phyloP scores from a whole-genome alignment of 2,797 vertebrate species.

The Macroramphosus scolopax region DNA sequence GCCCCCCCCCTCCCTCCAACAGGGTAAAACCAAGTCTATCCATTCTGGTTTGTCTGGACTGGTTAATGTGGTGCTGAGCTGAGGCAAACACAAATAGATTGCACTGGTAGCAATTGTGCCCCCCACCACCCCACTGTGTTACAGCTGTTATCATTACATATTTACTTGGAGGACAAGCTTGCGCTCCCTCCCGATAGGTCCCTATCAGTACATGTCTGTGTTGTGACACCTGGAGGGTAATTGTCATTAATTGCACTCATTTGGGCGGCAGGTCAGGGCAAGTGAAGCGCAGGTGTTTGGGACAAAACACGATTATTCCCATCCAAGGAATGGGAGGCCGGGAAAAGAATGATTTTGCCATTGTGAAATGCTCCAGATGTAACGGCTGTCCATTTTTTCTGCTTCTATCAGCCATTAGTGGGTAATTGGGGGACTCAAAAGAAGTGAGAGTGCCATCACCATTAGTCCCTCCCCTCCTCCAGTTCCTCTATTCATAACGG shows the following conservation, averaged over 20 bases:
- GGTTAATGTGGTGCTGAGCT: slow-evolving; percentile 75
- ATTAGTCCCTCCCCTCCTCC: slow-evolving; percentile 61
- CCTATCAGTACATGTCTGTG: slow-evolving; percentile 82
- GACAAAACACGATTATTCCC: slow-evolving; percentile 79
- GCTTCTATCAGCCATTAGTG: slow-evolving; percentile 74
- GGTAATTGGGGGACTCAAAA: slow-evolving; percentile 71
- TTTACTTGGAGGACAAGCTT: slow-evolving; percentile 79
- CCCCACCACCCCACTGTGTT: slow-evolving; percentile 67
- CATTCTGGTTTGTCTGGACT: slow-evolving; percentile 78
- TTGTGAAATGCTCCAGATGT: slow-evolving; percentile 55
- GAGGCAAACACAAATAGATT: slow-evolving; percentile 81
- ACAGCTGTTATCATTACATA: slow-evolving; percentile 85
- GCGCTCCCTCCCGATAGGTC: slow-evolving; percentile 72
- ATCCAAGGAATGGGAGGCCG: slow-evolving; percentile 52
- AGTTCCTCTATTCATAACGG: slow-evolving; percentile 53
- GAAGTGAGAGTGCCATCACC: slow-evolving; percentile 63
- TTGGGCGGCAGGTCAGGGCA: slow-evolving; percentile 78
- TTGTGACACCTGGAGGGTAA: slow-evolving; percentile 84
- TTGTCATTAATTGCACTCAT: slow-evolving; percentile 89
- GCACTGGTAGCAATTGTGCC: slow-evolving; percentile 60
- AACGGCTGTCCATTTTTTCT: slow-evolving; percentile 78
- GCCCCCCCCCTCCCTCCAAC: slow-evolving; percentile 40
- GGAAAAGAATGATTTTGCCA: slow-evolving; percentile 75
- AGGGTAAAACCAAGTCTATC: slow-evolving; percentile 68
- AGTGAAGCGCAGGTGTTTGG: slow-evolving; percentile 85